These are phyloP conservation scores for Drosophila nr. medialis DNA, from an alignment of 2,888 invertebrate species.

Conservation along the genomic window DNA sequence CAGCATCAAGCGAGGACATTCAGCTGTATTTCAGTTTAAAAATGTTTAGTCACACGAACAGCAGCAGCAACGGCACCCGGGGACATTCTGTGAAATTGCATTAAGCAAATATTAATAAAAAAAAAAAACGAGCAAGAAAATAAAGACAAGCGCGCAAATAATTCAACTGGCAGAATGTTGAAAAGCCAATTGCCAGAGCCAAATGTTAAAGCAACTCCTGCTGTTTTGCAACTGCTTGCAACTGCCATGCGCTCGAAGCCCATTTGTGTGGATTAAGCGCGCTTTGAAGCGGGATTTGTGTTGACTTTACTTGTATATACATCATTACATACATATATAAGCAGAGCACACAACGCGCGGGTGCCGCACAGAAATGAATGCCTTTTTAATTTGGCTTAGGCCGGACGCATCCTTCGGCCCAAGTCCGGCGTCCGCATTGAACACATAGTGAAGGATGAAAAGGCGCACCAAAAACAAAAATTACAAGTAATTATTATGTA, in stretches of 20 bases:
- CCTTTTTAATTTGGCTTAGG: conserved; percentile 78
- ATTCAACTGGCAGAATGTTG: conserved; percentile 16
- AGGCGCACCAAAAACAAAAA: conserved; percentile 18
- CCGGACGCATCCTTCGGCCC: conserved; percentile 64
- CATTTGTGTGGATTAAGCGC: conserved; percentile 56
- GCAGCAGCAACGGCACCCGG: neutral
- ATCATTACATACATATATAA: conserved; percentile 42
- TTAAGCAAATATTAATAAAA: conserved; percentile 5
- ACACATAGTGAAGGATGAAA: conserved; percentile 61
- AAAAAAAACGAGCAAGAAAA: conserved; percentile 27
- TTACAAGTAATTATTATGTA: neutral
- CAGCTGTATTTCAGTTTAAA: conserved; percentile 12
- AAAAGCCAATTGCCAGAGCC: conserved; percentile 37
- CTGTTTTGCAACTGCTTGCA: conserved; percentile 20
- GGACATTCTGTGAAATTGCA: conserved; percentile 62
- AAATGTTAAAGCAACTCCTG: conserved; percentile 11
- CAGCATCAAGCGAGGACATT: conserved; percentile 7
- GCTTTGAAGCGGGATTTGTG: conserved; percentile 60
- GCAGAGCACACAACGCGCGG: conserved; percentile 5
- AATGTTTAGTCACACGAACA: neutral
- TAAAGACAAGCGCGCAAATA: conserved; percentile 16
- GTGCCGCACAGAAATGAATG: conserved; percentile 65
- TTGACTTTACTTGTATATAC: conserved; percentile 41
- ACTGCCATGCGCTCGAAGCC: conserved; percentile 19
- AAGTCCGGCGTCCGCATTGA: conserved; percentile 19